A percentile compares a stretch with the other conserved stretches of the same genome.
phyloP scores from a whole-genome alignment of 2,113 vertebrate species.

The Leucoraja erinaceus region DNA sequence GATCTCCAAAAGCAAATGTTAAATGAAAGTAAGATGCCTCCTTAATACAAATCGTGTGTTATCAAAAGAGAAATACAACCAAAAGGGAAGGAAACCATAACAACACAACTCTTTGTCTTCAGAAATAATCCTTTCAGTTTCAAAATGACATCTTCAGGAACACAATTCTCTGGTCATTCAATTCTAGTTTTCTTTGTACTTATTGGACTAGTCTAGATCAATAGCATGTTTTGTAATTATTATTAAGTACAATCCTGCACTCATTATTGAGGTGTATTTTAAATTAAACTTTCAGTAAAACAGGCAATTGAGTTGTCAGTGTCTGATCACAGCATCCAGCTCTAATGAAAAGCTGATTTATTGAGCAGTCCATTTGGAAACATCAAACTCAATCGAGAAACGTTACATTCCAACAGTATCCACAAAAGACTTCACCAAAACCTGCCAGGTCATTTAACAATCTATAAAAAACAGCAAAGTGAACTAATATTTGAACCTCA shows the following conservation, averaged over 20 bases:
- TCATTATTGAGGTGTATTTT: background rate
- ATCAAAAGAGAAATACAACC: background rate
- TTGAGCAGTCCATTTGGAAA: slow-evolving; percentile 7
- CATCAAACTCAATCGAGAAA: background rate
- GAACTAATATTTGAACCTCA: background rate
- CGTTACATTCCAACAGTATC: background rate
- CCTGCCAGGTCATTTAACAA: background rate
- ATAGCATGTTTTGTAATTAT: background rate
- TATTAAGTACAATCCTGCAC: background rate
- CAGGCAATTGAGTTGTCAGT: background rate
- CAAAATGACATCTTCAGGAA: background rate
- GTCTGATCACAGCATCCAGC: background rate
- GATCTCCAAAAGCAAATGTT: background rate
- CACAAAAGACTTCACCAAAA: background rate
- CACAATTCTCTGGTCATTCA: background rate
- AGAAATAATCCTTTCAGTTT: background rate
- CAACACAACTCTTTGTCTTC: background rate
- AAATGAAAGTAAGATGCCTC: background rate
- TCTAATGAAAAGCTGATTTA: slow-evolving; percentile 9
- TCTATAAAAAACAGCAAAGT: background rate
- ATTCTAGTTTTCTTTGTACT: background rate
- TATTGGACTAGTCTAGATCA: background rate
- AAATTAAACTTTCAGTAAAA: background rate
- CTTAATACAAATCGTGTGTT: background rate
- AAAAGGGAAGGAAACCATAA: background rate